Conservation (phyloP, 2,113 vertebrate species). For the Sigmodon hispidus region DNA sequence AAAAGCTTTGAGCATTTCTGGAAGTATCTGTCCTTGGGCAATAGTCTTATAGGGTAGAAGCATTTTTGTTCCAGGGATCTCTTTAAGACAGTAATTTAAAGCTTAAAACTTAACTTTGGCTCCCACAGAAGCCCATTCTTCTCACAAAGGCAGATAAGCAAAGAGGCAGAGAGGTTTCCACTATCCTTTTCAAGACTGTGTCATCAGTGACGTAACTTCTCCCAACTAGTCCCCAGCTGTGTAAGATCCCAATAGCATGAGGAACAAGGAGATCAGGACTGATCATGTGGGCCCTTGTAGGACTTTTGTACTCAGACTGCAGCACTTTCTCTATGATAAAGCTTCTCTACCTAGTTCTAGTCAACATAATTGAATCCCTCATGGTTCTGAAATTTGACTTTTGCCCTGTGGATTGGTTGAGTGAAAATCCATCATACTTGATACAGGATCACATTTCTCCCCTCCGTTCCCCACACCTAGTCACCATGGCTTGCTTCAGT, state of each 20-base stretch:
- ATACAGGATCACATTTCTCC: not conserved
- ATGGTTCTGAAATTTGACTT: not conserved
- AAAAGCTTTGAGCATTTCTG: not conserved
- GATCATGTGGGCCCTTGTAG: not conserved
- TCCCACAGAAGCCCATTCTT: not conserved
- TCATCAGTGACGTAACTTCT: not conserved
- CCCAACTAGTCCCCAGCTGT: not conserved
- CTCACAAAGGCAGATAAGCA: not conserved
- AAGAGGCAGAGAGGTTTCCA: not conserved
- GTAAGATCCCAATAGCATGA: too few relatives aligned
- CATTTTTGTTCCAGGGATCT: not conserved
- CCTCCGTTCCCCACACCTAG: not conserved
- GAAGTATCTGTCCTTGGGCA: not conserved
- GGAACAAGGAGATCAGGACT: not conserved
- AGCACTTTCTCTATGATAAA: not conserved
- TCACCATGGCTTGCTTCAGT: not conserved
- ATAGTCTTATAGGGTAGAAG: not conserved
- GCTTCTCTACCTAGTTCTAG: not conserved
- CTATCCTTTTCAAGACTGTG: not conserved
- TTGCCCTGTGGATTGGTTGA: not conserved
- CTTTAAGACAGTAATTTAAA: not conserved
- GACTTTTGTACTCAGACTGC: not conserved
- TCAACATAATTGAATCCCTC: not conserved
- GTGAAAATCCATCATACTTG: not conserved
- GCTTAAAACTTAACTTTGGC: not conserved